Base-by-base conservation (phyloP, 2,888 invertebrate species). In the Idaea dimidiata region DNA sequence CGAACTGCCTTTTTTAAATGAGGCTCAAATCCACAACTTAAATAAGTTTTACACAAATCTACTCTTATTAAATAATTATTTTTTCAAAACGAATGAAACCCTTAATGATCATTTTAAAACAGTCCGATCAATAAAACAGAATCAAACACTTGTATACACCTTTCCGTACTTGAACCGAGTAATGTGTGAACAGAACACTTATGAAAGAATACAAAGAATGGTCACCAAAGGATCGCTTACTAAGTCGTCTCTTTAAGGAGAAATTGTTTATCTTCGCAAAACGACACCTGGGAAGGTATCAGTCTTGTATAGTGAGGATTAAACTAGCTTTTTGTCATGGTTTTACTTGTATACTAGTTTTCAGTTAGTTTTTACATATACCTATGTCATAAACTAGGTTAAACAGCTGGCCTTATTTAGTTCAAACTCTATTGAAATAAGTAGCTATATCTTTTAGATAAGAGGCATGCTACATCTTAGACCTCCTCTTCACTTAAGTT, bases 181-280 rank as follows among this genome's bases (percentile, higher is more conserved):
- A 5, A 33, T 33, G 33, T 10, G 33, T 10, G 14, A 33, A 32
- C 32, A 7, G 32, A 32, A 43, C 43, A 43, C 43, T 43, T 43
- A 14, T 43, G 43, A 43, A 43, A 14, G 43, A 8, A 43, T 43
- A 43, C 43, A 43, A 8, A 43, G 43, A 43, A 43, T 43, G 3
- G 43, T 43, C 43, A 10, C 43, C 10, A 0, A 43, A 43, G 61
- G 61, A 71, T 63, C 73, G 84, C 84, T 83, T 77, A 83, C 73
- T 79, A 79, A 82, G 84, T 57, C 62, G 60, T 60, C 77, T 77
- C 64, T 72, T 67, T 84, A 82, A 78, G 76, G 76, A 72, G 88
- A 84, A 87, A 62, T 43, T 83, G 82, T 84, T 83, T 86, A 86
- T 84, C 82, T 78, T 64, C 60, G 81, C 68, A 83, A 87, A 68